Evolutionary conservation across 2,113 vertebrate species (phyloP).

Genomic region (Nymphicus hollandicus): DNA sequence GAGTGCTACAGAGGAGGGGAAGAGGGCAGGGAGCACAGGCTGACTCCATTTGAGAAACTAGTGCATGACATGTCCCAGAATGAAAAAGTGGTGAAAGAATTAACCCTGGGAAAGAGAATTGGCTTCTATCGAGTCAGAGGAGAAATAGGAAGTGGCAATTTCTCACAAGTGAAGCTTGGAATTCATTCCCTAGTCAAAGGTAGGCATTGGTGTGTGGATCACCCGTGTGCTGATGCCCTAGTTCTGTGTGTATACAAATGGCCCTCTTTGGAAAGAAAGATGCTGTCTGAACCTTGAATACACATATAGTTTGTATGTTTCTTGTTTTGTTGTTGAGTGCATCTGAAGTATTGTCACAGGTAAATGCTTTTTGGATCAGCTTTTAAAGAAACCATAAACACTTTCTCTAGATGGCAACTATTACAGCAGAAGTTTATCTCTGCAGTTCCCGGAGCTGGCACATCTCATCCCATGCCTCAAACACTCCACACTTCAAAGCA

Average conservation of each 20-base stretch:
- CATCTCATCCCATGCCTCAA: not conserved
- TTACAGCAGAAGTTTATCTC: accelerated
- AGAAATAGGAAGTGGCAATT: constrained; percentile 96
- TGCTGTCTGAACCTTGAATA: not conserved
- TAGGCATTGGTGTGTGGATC: constrained; percentile 43
- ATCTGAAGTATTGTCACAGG: not conserved
- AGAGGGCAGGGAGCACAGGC: constrained; percentile 72
- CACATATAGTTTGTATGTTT: not conserved
- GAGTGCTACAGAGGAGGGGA: constrained; percentile 76
- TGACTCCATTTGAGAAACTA: constrained; percentile 90
- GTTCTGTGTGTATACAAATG: not conserved
- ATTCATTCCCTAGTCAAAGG: constrained; percentile 96
- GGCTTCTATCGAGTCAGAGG: constrained; percentile 94
- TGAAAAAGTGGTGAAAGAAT: constrained; percentile 90
- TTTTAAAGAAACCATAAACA: not conserved
- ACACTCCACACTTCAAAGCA: not conserved
- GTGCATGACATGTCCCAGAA: constrained; percentile 92
- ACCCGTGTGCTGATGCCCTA: not conserved
- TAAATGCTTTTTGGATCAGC: not conserved
- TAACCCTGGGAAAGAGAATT: constrained; percentile 92
- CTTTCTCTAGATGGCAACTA: not conserved
- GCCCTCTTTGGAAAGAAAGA: not conserved
- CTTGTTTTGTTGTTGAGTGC: not conserved
- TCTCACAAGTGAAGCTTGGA: constrained; percentile 96
- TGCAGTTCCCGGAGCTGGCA: not conserved